Evolutionary conservation across 2,113 vertebrate genomes (phyloP), one percentile per base, ranked within the genome.

Genomic region (Hassar affinis): DNA sequence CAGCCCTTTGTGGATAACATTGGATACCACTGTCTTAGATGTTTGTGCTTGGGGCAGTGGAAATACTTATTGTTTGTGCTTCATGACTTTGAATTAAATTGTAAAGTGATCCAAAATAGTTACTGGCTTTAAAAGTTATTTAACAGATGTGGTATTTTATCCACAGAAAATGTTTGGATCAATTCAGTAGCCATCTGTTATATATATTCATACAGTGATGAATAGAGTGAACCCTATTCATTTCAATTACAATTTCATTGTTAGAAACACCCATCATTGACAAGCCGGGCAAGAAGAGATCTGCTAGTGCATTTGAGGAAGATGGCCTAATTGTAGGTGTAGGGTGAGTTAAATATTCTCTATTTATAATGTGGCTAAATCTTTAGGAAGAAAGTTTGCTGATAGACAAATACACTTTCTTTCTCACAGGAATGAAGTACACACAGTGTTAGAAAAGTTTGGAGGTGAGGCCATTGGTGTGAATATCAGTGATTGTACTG

Each of bases 371-470:
- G 15, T 49, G n/a, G 35, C 6, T 7, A 45, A 38, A n/a, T 61
- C 9, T 45, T n/a, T 76, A 25, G 6, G 56, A 35, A 1, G 5
- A 49, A 38, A 2, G 47, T 38, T 71, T 38, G 15, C 11, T 81
- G 1, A 83, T 64, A 38, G 47, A 61, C 47, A 78, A 6, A 59
- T 22, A 35, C 9, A 12, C 49, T 25, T 42, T n/a, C 11, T 85
- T 82, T 57, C 35, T 74, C 6, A 42, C 54, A 93, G 96, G 84
- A 95, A 94, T 86, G 96, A 97, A 91, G 96, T 98, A 20, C 95
- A 97, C 72, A 94, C 92, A 80, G 97, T 99, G 96, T 84, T 98
- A 92, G 95, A 97, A 93, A 94, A 90, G 91, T 96, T 99, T 91
- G 96, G 96, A 94, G 95, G 97, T 95, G 92, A 90, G 94, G 86